phyloP scores from a whole-genome alignment of 1,140 invertebrate genomes.

The Oryctes rhinoceros region DNA sequence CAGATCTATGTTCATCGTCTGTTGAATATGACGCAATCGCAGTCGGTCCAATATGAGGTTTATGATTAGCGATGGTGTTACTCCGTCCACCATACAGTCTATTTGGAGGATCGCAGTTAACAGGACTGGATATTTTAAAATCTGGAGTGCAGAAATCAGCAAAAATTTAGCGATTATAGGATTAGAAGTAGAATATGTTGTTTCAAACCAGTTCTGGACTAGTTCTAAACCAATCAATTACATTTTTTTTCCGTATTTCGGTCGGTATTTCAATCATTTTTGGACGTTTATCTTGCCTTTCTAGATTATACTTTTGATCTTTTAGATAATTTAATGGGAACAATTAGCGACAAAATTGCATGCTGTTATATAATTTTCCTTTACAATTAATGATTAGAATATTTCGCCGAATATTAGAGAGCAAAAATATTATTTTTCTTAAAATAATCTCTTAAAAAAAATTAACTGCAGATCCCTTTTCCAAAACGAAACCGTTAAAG shows the following conservation, averaged over 20 bases:
- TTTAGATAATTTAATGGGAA: not conserved
- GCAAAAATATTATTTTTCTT: too few relatives aligned
- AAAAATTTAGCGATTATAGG: constrained; percentile 2
- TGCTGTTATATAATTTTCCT: not conserved
- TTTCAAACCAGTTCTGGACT: too few relatives aligned
- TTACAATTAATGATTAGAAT: too few relatives aligned
- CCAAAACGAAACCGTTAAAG: too few relatives aligned
- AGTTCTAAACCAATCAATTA: constrained; percentile 6
- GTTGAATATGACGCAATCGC: constrained; percentile 46
- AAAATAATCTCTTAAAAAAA: too few relatives aligned
- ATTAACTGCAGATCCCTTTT: too few relatives aligned
- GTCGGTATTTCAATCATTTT: not conserved
- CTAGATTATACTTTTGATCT: not conserved
- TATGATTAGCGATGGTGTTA: constrained; percentile 49
- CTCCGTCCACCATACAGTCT: constrained; percentile 58
- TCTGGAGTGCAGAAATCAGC: constrained; percentile 46
- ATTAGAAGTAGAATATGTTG: not conserved
- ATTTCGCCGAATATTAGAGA: too few relatives aligned
- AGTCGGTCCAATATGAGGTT: constrained; percentile 38
- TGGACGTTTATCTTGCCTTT: not conserved
- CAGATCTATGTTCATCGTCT: constrained; percentile 57
- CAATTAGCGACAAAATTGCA: not conserved
- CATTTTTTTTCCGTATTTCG: not conserved
- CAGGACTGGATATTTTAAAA: constrained; percentile 55
- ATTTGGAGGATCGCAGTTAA: constrained; percentile 56